Evolutionary conservation across 2,888 invertebrate species (phyloP), one percentile per base, ranked within the genome.

Genomic region (Acrocyrtus sp.): DNA sequence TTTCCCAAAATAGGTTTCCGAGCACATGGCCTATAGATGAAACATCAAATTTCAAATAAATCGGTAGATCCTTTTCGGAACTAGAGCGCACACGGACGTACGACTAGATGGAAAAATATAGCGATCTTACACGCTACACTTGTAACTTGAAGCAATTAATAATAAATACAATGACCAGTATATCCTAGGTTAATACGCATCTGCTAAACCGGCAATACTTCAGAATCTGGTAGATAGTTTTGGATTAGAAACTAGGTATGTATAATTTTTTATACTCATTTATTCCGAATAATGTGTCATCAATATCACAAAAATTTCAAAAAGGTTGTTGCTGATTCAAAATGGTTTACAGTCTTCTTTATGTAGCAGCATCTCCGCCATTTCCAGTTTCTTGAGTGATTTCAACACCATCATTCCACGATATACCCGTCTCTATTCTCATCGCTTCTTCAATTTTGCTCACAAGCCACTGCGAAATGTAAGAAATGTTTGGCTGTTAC

Each of bases 401-500:
- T 39, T 34, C 56, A 10, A 34, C 29, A 22, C 67, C 75, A 45
- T 75, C 75, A 8, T 10, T 58, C 61, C 72, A 75, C 4, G 72
- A 53, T 48, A 75, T 72, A 19, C 74, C 77, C 22, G 79, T 77
- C 72, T 79, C 79, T 26, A 65, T 56, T 53, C 75, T 75, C 79
- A 81, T 81, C 1, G 79, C 78, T 21, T 70, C 72, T 60, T 81
- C 80, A 58, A 81, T 77, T 70, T 81, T 81, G 60, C 77, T 74
- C 27, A 81, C 72, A 34, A 81, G 62, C 81, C 81, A 81, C 81
- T 81, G 78, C 63, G 74, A 75, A 68, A 77, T 74, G 70, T 76
- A 78, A 78, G 70, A 76, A 67, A 21, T 63, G 72, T 76, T 75
- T 67, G 26, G 63, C 74, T 72, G 70, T 67, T 67, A 73, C 61